Evolutionary conservation across 2,113 vertebrate genomes (phyloP), one percentile per base, ranked within the genome.

Genomic region (Dasyornis broadbenti): DNA sequence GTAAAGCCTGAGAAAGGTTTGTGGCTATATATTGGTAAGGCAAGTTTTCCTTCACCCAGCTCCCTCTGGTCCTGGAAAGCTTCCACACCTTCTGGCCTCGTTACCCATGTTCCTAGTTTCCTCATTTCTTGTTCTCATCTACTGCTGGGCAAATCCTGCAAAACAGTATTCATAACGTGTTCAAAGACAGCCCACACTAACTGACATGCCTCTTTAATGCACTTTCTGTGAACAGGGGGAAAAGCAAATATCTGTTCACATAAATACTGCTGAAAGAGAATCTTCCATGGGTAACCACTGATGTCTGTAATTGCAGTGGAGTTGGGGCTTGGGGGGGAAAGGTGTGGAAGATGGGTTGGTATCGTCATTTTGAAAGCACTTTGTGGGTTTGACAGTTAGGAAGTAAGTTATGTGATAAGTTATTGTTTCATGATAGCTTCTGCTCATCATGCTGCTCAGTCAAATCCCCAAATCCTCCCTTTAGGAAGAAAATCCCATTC

Each of bases 41-140:
- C 70, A 86, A 70, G 44, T 5, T 88, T 96, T 84, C 45, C 69
- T 87, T 45, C 80, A 79, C 56, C n/a, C 75, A 76, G 3, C 89
- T 94, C 56, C 80, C 82, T 85, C 44, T 70, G 70, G 57, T 89
- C 40, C 73, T 96, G 94, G 95, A 94, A 94, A 73, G 59, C 35
- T 86, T 95, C 90, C 94, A 95, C 95, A 96, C 92, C 91, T 92
- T 95, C 89, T 96, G 90, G 75, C 93, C 92, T 86, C 9, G 1
- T 97, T 95, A 95, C 95, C 94, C 80, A 75, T 94, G 89, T 94
- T 96, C 92, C 75, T 92, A 95, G 91, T 97, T 97, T 97, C 94
- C 93, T 96, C 92, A 88, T 75, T 96, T 77, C 91, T 95, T 93
- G 61, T 93, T 96, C 91, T 96, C 83, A 44, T 88, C 86, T 88